Evolutionary conservation across 2,888 invertebrate genomes (phyloP), one percentile per base, ranked within the genome.

Genomic region (Strigamia crassipes): DNA sequence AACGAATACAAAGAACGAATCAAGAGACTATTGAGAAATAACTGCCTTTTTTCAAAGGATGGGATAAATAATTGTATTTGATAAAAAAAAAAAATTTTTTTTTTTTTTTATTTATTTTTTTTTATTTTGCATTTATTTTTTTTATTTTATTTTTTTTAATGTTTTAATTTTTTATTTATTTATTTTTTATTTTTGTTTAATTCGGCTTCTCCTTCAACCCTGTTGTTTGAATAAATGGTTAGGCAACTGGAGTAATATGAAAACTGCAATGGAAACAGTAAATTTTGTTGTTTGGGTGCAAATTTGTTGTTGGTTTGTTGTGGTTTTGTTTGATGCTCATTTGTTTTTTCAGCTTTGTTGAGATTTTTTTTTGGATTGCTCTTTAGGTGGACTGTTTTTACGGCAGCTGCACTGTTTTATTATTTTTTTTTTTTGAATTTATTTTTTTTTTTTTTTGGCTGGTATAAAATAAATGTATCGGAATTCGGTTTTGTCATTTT

Each of bases 201-300:
- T 66, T 66, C 66, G 66, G 66, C 66, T 66, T 15, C 66, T 66
- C 66, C 66, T 51, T 66, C 66, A 66, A 66, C 21, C 21, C 27
- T 15, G 4, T 21, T 66, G 8, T 21, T 23, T 66, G 15, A 18
- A 18, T 61, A 27, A 27, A 27, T 27, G 27, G 23, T 21, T 66
- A 66, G 66, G 66, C 66, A 66, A 66, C 66, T 66, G 66, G 66
- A 66, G 66, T 66, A 66, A 23, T 66, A 66, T 27, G 66, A 66
- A 66, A 66, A 66, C 66, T 66, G 66, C 66, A 66, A 66, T 66
- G 66, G 66, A 66, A 66, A 66, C 66, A 66, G 66, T 66, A 66
- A 21, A 66, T 66, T 66, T 51, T 66, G 27, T 66, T 66, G 27
- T 23, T 56, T 66, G 66, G 66, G 66, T 66, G 66, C 66, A 66